Evolutionary conservation across 2,797 vertebrate species (phyloP), one percentile per base, ranked within the genome.

Genomic region (Oreochromis grahami): DNA sequence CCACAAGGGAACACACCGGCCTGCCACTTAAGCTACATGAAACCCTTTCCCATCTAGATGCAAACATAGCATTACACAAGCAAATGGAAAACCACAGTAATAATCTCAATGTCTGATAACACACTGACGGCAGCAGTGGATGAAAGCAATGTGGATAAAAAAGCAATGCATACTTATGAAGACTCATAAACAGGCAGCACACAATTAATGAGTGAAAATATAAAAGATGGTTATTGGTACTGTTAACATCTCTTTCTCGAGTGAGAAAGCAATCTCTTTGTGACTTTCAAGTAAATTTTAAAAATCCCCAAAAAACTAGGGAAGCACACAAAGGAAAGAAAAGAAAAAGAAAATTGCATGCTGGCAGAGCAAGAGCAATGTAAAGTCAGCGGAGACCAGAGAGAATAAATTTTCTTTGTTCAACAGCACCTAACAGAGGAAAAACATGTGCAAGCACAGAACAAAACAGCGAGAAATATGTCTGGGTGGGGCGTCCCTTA

Each of bases 11-110:
- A 87, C 58, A 78, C 70, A 51, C 45, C 38, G 41, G 76, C 11
- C 80, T 68, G 83, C 81, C 63, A 83, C 83, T 88, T 76, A 8
- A 82, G 87, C 80, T 74, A 84, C 87, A 87, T 68, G 77, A 88
- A 80, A 86, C 85, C 48, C 34, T 76, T 81, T 87, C 83, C 80
- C 41, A 79, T 58, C 41, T 53, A 84, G 43, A 88, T 8, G 48
- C 79, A 56, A 32, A 84, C 72, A 78, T 65, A 56, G 45, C 65
- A 80, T 76, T 32, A 87, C 45, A 89, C 90, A 60, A 82, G 50
- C 41, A 89, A 92, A 86, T 43, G 56, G 65, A 88, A 88, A 87
- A 84, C 15, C 5, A 50, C 78, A 81, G 76, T 87, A 84, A 85
- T 45, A 84, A 84, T 29, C 81, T 21, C 45, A 53, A 82, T 63